These are phyloP conservation scores for Oncorhynchus clarkii DNA, from an alignment of 2,113 vertebrate genomes.

Conservation along the genomic window DNA sequence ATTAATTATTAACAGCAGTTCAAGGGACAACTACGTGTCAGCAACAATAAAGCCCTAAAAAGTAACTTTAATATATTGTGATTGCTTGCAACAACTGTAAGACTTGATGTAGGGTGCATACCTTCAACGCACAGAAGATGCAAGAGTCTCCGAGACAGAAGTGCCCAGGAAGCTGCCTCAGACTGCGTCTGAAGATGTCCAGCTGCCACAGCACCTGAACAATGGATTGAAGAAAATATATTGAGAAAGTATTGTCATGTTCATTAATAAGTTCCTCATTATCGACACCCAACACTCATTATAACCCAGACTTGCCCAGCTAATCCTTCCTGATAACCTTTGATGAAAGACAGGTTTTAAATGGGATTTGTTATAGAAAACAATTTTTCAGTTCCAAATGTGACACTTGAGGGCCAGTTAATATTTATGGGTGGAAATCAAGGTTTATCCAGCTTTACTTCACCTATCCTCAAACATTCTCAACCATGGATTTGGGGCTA, in stretches of 20 bases:
- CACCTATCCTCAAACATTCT: not conserved
- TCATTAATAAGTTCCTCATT: not conserved
- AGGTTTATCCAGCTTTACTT: not conserved
- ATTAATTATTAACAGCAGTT: not conserved
- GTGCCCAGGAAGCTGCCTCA: slow-evolving; percentile 90
- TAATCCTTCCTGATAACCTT: not conserved
- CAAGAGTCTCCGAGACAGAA: slow-evolving; percentile 92
- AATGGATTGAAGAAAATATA: not conserved
- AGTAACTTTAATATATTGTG: too few species aligned
- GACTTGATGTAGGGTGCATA: slow-evolving; percentile 48
- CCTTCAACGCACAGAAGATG: slow-evolving; percentile 98
- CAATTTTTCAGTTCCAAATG: too few species aligned
- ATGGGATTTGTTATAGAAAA: not conserved
- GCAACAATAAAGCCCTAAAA: not conserved
- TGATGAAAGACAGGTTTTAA: not conserved
- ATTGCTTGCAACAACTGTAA: not conserved
- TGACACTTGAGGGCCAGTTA: too few species aligned
- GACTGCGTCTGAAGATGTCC: slow-evolving; percentile 94
- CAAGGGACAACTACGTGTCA: not conserved
- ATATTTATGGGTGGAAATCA: too few species aligned
- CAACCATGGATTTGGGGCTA: too few species aligned
- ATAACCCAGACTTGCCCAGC: not conserved
- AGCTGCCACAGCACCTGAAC: slow-evolving; percentile 95
- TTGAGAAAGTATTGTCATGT: not conserved
- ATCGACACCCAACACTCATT: not conserved